Evolutionary conservation across 2,888 invertebrate genomes (phyloP), one percentile per base, ranked within the genome.

Genomic region (Dynastes hyllus): DNA sequence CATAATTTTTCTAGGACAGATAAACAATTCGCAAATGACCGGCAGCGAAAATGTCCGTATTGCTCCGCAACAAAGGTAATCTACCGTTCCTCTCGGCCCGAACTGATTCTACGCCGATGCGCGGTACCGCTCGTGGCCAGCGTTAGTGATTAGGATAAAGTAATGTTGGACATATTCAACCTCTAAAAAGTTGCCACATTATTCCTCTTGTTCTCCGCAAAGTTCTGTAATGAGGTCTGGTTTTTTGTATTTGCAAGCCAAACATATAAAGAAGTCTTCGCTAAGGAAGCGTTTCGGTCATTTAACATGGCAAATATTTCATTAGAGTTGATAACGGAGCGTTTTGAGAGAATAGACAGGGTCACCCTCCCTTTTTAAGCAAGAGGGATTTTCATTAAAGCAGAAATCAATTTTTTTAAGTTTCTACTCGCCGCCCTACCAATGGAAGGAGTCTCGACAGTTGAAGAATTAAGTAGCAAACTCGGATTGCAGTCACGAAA

Each of bases 231-330:
- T 69, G 69, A 69, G 50, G 27, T 66, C 13, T 69, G 29, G 27
- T 69, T 45, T 69, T 69, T 53, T 11, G 69, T 51, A 51, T 22
- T 51, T 13, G 13, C 9, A 50, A 67, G 50, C 22, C 51, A 51
- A 27, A 29, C 51, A 50, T 50, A 69, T 50, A 51, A 50, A 51
- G 51, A 69, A 69, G 50, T 69, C 69, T 69, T 29, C 69, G 27
- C 51, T 1, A 50, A 29, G 51, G 69, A 69, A 53, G 51, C 29
- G 27, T 69, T 69, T n/a, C 13, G 51, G 69, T 69, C 51, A 69
- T 69, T 69, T 51, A 69, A 69, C 69, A 53, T 51, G 51, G 69
- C 29, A 69, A 69, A 69, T 69, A 69, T 69, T 69, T 69, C 69
- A 51, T 51, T 69, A 69, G 69, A 50, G 27, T 11, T 51, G 69